A percentile compares a stretch with the other conserved stretches of the same genome.
Evolutionary conservation across 35 echinoderm and acorn worm species (phyloP).

Genomic region (Heliocidaris tuberculata): DNA sequence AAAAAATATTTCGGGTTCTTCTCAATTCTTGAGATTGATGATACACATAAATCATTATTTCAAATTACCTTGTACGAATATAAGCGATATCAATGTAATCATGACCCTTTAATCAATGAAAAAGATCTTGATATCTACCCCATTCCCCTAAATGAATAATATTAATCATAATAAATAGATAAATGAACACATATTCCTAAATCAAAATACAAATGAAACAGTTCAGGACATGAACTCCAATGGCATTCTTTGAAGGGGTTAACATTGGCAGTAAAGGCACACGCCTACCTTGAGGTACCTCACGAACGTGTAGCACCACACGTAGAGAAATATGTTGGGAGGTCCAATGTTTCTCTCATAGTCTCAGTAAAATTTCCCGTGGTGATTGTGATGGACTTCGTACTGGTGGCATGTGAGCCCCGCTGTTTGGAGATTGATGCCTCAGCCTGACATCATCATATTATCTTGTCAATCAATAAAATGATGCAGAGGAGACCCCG

Average conservation of each 20-base stretch:
- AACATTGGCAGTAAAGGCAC: neutral
- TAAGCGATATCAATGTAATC: no score
- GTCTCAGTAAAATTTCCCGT: neutral
- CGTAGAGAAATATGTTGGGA: neutral
- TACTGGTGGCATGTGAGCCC: neutral
- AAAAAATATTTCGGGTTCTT: no score
- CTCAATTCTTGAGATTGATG: no score
- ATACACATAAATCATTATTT: no score
- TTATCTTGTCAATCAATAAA: neutral
- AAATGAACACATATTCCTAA: no score
- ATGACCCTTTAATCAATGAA: no score
- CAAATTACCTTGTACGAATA: no score
- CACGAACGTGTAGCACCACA: neutral
- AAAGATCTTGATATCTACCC: no score
- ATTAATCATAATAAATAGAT: no score
- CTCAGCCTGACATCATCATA: neutral
- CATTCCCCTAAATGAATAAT: no score
- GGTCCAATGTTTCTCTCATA: neutral
- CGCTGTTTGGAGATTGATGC: neutral
- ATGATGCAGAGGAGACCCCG: neutral
- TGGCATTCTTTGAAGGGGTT: neutral
- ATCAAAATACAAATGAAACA: no score
- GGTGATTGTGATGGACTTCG: neutral
- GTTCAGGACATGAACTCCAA: neutral
- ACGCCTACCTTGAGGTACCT: neutral